Evolutionary conservation across 2,113 vertebrate species (phyloP).

Genomic region (Micronisus gabar): DNA sequence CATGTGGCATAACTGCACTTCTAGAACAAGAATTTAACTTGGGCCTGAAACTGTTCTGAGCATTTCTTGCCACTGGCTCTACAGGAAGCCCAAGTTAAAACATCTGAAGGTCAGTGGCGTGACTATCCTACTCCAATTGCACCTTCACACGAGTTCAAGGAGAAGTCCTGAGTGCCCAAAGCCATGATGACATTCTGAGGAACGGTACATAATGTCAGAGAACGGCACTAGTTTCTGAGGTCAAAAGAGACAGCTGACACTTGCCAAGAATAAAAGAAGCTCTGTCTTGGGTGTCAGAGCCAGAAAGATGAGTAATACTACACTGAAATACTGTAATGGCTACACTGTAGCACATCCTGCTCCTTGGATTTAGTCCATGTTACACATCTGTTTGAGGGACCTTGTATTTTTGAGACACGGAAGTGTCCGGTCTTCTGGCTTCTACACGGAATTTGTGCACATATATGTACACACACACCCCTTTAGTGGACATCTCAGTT

Average conservation of each 20-base stretch:
- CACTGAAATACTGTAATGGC: neutral
- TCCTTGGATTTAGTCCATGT: neutral
- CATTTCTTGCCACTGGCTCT: neutral
- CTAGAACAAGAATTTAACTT: neutral
- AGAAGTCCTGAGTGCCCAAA: neutral
- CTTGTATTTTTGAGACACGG: neutral
- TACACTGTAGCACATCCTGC: neutral
- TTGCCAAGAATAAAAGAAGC: neutral
- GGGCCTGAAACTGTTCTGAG: neutral
- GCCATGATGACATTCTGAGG: neutral
- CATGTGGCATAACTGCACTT: neutral
- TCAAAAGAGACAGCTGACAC: neutral
- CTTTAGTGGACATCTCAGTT: neutral
- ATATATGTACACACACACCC: fast-evolving
- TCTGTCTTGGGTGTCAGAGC: neutral
- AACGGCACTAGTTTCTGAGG: neutral
- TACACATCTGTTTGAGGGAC: neutral
- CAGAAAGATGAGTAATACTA: neutral
- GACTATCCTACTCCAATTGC: neutral
- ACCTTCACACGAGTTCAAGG: neutral
- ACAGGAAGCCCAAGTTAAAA: neutral
- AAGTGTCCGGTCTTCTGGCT: neutral
- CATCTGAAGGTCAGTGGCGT: neutral
- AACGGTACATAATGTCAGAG: neutral
- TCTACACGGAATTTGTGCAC: neutral